Conservation (phyloP, 2,888 invertebrate genomes). For the Ennomos fuscantarius region DNA sequence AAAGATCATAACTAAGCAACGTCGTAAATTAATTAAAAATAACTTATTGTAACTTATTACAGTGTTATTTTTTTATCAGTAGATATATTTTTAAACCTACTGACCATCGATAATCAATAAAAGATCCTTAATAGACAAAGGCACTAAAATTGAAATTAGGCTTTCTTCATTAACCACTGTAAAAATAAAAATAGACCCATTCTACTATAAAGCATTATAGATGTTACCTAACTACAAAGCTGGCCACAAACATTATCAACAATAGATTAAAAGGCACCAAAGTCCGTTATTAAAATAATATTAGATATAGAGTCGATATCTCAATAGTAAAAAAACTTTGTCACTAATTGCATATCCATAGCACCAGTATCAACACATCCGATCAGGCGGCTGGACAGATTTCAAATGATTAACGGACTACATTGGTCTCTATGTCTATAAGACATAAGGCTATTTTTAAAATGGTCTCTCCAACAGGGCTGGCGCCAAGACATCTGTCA, state of each 20-base stretch:
- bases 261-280: neutral
- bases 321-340: slow-evolving; percentile 56
- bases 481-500: slow-evolving; percentile 84
- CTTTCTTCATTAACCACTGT: no score
- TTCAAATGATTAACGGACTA: slow-evolving; percentile 6
- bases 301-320: slow-evolving; percentile 42
- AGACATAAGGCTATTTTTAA: slow-evolving; percentile 46
- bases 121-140: no score
- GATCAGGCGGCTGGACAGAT: slow-evolving; percentile 65
- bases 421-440: slow-evolving; percentile 35
- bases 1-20: slow-evolving; percentile 21
- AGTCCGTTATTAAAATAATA: slow-evolving; percentile 10
- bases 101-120: no score
- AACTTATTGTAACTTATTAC: neutral
- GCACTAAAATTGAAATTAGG: no score
- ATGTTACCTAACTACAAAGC: neutral
- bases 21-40: slow-evolving; percentile 27
- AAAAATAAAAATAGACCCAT: no score
- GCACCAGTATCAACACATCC: slow-evolving; percentile 79
- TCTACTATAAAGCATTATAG: no score
- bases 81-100: no score
- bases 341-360: slow-evolving; percentile 80
- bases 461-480: slow-evolving; percentile 40
- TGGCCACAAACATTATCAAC: neutral
- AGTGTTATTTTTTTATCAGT: neutral